phyloP scores from a whole-genome alignment of 1,140 invertebrate species.

The Drosophila equinoxialis region DNA sequence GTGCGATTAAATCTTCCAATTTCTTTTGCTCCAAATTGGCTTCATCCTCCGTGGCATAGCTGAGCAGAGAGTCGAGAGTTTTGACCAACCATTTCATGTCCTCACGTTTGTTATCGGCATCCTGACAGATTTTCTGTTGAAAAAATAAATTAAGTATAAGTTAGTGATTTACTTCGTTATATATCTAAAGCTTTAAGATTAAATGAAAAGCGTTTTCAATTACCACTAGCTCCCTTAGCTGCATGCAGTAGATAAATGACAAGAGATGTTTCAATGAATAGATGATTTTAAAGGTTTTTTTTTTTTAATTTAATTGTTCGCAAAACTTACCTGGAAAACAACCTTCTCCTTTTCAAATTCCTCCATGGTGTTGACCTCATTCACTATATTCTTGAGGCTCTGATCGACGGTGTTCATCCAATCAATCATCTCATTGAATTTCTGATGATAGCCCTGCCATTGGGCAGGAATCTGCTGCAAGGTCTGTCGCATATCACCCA shows the following conservation, averaged over 20 bases:
- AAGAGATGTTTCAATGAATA: slow-evolving; percentile 30
- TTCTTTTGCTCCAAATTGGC: slow-evolving; percentile 90
- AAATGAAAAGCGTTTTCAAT: slow-evolving; percentile 58
- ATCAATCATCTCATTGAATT: slow-evolving; percentile 91
- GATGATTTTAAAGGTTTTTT: slow-evolving; percentile 2
- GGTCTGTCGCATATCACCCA: slow-evolving; percentile 89
- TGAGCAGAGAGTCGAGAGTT: slow-evolving; percentile 92
- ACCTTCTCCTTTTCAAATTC: slow-evolving; percentile 95
- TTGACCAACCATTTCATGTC: slow-evolving; percentile 98
- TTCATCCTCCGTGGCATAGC: slow-evolving; percentile 91
- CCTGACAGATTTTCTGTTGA: slow-evolving; percentile 91
- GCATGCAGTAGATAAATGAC: slow-evolving; percentile 58
- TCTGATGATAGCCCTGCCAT: slow-evolving; percentile 93
- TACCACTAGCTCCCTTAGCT: slow-evolving; percentile 86
- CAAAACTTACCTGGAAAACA: slow-evolving; percentile 91
- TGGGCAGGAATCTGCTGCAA: slow-evolving; percentile 94
- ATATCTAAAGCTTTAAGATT: slow-evolving; percentile 7
- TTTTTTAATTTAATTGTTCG: no score
- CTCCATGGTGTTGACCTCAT: slow-evolving; percentile 92
- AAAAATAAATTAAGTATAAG: slow-evolving; percentile 28
- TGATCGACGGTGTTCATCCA: slow-evolving; percentile 96
- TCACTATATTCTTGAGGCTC: slow-evolving; percentile 91
- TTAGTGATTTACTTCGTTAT: background rate
- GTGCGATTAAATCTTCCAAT: slow-evolving; percentile 91
- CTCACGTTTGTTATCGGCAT: slow-evolving; percentile 94